A percentile compares a stretch with the other conserved stretches of the same genome.
Evolutionary conservation across 1,140 invertebrate species (phyloP).

Genomic region (Heliconius hermathena): DNA sequence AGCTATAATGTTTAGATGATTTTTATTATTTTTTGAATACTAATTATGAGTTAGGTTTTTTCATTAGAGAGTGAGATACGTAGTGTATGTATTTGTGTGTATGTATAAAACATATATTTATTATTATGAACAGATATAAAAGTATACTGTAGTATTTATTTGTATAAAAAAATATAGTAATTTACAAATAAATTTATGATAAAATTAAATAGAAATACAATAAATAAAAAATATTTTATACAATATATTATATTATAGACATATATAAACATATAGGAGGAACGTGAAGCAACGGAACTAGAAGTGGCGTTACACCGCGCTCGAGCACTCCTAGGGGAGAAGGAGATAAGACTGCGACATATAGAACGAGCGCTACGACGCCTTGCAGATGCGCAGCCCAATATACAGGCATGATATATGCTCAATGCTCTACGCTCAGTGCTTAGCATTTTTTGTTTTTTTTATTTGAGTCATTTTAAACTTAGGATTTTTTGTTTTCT

Average conservation of each 20-base stretch:
- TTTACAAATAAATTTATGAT: too few relatives aligned
- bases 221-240: background rate
- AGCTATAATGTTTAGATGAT: background rate
- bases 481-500: too few relatives aligned
- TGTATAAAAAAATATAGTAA: too few relatives aligned
- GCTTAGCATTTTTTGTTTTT: background rate
- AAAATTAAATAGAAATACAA: background rate
- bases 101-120: too few relatives aligned
- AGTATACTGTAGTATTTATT: too few relatives aligned
- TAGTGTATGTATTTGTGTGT: too few relatives aligned
- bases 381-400: conserved; percentile 72
- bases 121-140: too few relatives aligned
- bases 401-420: background rate
- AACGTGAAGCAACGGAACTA: conserved; percentile 90
- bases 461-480: too few relatives aligned
- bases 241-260: background rate
- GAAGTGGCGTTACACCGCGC: conserved; percentile 90
- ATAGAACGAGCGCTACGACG: conserved; percentile 88
- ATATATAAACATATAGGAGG: conserved; percentile 81
- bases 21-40: too few relatives aligned
- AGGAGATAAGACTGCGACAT: conserved; percentile 89
- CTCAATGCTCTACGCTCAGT: background rate
- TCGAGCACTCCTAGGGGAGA: conserved; percentile 88
- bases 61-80: too few relatives aligned
- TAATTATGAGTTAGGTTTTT: too few relatives aligned